Evolutionary conservation across 2,113 vertebrate genomes (phyloP).

Genomic region (Mormoops blainvillei): DNA sequence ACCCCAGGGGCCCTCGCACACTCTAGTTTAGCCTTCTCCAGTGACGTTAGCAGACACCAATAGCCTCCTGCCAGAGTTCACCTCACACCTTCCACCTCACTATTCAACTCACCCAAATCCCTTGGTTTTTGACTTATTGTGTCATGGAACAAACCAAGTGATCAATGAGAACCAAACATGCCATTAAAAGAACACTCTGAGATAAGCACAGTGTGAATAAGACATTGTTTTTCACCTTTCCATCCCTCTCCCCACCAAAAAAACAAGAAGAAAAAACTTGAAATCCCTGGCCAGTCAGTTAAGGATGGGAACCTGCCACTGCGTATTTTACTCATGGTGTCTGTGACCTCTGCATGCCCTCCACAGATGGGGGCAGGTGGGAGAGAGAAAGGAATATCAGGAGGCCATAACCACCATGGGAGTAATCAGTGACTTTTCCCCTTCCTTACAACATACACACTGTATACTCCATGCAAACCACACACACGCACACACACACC

Average conservation of each 20-base stretch:
- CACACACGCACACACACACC: neutral
- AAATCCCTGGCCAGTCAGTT: neutral
- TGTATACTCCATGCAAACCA: neutral
- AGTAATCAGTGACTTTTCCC: neutral
- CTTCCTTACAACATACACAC: neutral
- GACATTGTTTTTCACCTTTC: neutral
- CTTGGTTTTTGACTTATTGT: neutral
- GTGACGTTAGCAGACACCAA: neutral
- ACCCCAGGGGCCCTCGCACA: neutral
- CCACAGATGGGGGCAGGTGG: neutral
- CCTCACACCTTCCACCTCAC: neutral
- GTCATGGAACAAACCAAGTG: neutral
- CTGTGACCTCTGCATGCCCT: neutral
- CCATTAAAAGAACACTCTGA: constrained; percentile 11
- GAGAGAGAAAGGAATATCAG: neutral
- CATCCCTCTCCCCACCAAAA: fast-evolving
- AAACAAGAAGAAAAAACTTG: neutral
- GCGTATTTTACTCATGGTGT: neutral
- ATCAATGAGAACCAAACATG: neutral
- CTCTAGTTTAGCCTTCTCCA: neutral
- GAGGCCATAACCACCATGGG: neutral
- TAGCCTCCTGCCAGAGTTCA: neutral
- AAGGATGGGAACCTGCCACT: neutral
- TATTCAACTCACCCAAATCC: neutral
- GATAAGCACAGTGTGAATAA: neutral